phyloP scores from a whole-genome alignment of 1,140 invertebrate species.

The Trichogramma pretiosum region DNA sequence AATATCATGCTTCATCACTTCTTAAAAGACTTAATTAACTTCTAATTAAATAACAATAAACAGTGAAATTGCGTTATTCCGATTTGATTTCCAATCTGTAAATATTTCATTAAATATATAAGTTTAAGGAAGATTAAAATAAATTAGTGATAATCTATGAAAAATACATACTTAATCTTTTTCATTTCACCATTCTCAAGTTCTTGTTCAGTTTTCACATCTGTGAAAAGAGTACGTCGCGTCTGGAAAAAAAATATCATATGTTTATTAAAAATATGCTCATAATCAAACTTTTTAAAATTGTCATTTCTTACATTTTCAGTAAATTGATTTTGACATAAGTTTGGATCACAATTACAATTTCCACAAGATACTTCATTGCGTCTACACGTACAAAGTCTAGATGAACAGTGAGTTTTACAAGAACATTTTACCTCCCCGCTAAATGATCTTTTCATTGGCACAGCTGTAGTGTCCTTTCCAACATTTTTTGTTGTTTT shows the following conservation, averaged over 20 bases:
- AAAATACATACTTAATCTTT: constrained; percentile 13
- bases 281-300: background rate
- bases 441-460: constrained; percentile 47
- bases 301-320: too few species aligned
- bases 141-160: too few species aligned
- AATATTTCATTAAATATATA: too few species aligned
- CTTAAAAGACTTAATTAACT: too few species aligned
- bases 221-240: constrained; percentile 19
- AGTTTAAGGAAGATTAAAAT: too few species aligned
- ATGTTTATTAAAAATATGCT: constrained; percentile 1
- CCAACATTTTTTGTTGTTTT: constrained; percentile 20
- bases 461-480: constrained; percentile 15
- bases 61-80: too few species aligned
- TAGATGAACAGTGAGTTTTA: constrained; percentile 50
- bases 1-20: too few species aligned
- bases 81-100: too few species aligned
- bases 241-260: constrained; percentile 20
- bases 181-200: background rate
- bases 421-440: constrained; percentile 51
- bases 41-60: too few species aligned
- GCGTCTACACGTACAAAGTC: constrained; percentile 53
- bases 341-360: constrained; percentile 48
- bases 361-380: constrained; percentile 37
- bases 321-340: constrained; percentile 48
- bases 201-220: constrained; percentile 12